These are phyloP conservation scores for Paracentrotus lividus DNA, from an alignment of 53 echinoderm and acorn worm species.

Conservation along the genomic window DNA sequence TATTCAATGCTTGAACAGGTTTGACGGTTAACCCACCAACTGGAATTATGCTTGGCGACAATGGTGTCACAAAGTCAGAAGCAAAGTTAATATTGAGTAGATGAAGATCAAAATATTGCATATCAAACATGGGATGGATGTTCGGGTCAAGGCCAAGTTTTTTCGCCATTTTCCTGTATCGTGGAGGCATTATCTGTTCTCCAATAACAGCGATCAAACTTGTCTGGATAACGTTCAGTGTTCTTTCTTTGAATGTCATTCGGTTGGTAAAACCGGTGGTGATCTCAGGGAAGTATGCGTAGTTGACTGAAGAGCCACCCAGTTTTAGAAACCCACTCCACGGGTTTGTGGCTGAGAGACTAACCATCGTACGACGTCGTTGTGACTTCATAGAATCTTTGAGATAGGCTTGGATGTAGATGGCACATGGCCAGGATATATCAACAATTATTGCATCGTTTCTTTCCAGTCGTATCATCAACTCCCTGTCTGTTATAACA, in stretches of 20 bases:
- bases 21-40: constrained; percentile 76
- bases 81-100: constrained; percentile 74
- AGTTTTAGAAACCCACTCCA: constrained; percentile 10
- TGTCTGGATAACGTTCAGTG: constrained; percentile 65
- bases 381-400: background rate
- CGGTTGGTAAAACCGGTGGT: constrained; percentile 62
- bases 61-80: constrained; percentile 73
- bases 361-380: constrained; percentile 35
- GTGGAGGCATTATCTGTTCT: background rate
- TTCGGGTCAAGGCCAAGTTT: constrained; percentile 17
- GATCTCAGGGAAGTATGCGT: constrained; percentile 75
- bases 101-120: constrained; percentile 71
- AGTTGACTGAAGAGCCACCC: constrained; percentile 54
- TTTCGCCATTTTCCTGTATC: background rate
- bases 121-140: constrained; percentile 25
- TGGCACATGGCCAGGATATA: constrained; percentile 53
- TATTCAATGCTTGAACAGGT: constrained; percentile 20
- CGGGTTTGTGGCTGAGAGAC: background rate
- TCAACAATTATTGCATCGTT: constrained; percentile 58
- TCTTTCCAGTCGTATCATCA: constrained; percentile 34
- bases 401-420: constrained; percentile 34
- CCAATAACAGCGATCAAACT: constrained; percentile 7
- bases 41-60: constrained; percentile 75
- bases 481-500: constrained; percentile 21
- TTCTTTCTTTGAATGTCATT: constrained; percentile 72